Percentiles rank a stretch among this genome's conserved stretches.
These are phyloP conservation scores for Scomberomorus guttatus DNA, from an alignment of 2,797 vertebrate genomes.

Conservation along the genomic window DNA sequence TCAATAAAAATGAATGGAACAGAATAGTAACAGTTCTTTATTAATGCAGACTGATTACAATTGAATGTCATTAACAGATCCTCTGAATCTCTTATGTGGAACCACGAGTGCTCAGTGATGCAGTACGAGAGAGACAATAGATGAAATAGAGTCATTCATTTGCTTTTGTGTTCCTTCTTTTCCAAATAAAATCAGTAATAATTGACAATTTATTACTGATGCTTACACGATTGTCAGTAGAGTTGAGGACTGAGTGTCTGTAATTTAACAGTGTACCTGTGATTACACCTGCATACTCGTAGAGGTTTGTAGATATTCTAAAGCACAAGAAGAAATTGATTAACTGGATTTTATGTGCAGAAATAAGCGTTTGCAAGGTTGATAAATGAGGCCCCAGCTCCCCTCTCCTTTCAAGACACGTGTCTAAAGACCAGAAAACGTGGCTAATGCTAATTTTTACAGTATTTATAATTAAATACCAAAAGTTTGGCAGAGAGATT, in stretches of 20 bases:
- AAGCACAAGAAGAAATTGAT: not conserved
- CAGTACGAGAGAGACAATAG: not conserved
- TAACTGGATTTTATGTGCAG: not conserved
- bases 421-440: conserved; percentile 8
- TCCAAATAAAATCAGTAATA: not conserved
- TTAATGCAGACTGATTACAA: not conserved
- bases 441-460: not conserved
- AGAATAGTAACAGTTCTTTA: not conserved
- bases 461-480: not conserved
- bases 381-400: not conserved
- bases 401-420: not conserved
- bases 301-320: not conserved
- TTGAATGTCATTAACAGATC: not conserved
- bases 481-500: not conserved
- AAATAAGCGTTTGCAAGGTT: not conserved
- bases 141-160: not conserved
- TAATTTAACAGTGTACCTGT: not conserved
- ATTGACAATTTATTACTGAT: not conserved
- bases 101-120: not conserved
- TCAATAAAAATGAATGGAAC: not conserved
- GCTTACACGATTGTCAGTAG: too few relatives aligned
- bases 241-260: not conserved
- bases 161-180: not conserved
- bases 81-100: not conserved
- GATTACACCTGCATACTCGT: not conserved